These are phyloP conservation scores for Tinea semifulvella DNA, from an alignment of 2,888 invertebrate species.

Conservation along the genomic window DNA sequence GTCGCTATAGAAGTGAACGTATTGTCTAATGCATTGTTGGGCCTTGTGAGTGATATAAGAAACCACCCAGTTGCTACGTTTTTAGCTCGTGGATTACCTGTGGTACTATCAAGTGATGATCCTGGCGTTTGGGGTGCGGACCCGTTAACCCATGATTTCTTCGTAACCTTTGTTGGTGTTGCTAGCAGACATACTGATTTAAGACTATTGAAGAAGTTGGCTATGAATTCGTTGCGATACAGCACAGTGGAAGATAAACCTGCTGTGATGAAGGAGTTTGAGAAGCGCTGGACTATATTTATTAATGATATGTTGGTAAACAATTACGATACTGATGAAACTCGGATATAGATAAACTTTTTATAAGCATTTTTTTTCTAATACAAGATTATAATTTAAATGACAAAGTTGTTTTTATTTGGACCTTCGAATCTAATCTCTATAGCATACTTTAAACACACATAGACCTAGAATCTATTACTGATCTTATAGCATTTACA, in stretches of 20 bases:
- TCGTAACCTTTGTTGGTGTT: constrained; percentile 78
- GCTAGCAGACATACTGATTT: constrained; percentile 76
- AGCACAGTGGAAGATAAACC: constrained; percentile 65
- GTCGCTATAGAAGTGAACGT: constrained; percentile 77
- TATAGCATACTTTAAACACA: too few relatives aligned
- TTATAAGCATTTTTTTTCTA: too few relatives aligned
- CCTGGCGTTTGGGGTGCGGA: constrained; percentile 72
- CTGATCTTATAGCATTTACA: too few relatives aligned
- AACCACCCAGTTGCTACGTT: constrained; percentile 71
- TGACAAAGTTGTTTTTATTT: too few relatives aligned
- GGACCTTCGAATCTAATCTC: too few relatives aligned
- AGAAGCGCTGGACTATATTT: constrained; percentile 49
- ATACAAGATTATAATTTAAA: too few relatives aligned
- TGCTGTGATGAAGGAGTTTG: constrained; percentile 41
- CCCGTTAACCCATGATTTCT: constrained; percentile 76
- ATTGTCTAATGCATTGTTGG: constrained; percentile 74
- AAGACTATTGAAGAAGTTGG: constrained; percentile 75
- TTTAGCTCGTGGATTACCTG: constrained; percentile 67
- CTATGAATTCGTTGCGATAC: constrained; percentile 77
- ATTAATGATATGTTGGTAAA: constrained; percentile 56
- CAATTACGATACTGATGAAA: not conserved
- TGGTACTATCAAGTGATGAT: constrained; percentile 74
- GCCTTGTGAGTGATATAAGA: constrained; percentile 68
- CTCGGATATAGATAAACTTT: not conserved
- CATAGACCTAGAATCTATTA: too few relatives aligned